Evolutionary conservation across 2,113 vertebrate genomes (phyloP).

Genomic region (Procavia capensis): DNA sequence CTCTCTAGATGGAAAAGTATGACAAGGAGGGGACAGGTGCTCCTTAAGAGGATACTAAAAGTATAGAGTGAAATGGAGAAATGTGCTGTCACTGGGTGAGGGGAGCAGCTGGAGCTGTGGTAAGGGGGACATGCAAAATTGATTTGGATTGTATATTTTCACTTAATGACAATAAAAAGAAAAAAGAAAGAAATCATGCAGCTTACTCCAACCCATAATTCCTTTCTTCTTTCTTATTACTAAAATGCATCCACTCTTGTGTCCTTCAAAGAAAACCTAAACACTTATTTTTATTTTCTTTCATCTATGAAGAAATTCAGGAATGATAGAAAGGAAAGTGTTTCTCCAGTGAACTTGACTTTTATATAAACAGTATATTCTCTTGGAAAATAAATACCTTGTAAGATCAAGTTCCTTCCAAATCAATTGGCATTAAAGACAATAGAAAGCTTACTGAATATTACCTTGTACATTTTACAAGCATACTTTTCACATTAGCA

Average conservation of each 20-base stretch:
- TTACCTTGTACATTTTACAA: background rate
- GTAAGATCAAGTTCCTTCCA: background rate
- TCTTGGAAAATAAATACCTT: slow-evolving; percentile 26
- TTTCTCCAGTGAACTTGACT: background rate
- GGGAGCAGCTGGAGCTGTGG: too few relatives aligned
- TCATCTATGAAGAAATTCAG: background rate
- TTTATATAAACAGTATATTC: slow-evolving; percentile 32
- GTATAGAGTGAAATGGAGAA: too few relatives aligned
- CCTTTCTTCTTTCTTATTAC: background rate
- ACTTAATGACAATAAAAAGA: too few relatives aligned
- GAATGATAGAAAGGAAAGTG: background rate
- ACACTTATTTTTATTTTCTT: slow-evolving; percentile 10
- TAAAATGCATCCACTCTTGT: background rate
- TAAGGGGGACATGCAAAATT: too few relatives aligned
- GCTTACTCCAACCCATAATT: background rate
- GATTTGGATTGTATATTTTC: too few relatives aligned
- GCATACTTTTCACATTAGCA: background rate
- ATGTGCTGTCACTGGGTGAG: too few relatives aligned
- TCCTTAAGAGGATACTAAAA: too few relatives aligned
- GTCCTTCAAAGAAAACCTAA: slow-evolving; percentile 41
- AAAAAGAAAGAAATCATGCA: slow-evolving; percentile 79
- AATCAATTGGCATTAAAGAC: background rate
- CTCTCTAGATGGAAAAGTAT: too few relatives aligned
- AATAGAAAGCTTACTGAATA: background rate
- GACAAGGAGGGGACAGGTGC: too few relatives aligned